phyloP scores from a whole-genome alignment of 2,113 vertebrate species.

The Labeo rohita region DNA sequence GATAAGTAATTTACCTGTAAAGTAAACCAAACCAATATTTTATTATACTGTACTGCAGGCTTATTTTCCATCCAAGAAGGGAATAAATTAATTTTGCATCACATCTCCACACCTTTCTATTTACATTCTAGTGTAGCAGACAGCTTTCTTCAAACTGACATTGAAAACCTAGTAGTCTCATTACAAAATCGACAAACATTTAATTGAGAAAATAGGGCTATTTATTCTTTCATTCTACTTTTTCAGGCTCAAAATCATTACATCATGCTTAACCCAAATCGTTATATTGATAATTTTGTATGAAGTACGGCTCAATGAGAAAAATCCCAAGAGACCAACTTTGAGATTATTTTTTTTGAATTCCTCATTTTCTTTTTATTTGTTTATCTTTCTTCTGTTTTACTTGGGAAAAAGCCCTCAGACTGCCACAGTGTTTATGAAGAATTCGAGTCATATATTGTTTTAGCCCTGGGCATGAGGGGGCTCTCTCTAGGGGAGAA shows the following conservation, averaged over 20 bases:
- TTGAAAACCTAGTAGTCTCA: neutral
- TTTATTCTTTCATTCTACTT: neutral
- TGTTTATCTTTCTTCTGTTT: slow-evolving; percentile 32
- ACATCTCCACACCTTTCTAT: neutral
- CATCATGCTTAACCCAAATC: neutral
- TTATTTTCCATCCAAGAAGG: neutral
- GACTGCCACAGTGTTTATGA: slow-evolving; percentile 34
- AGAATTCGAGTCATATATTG: slow-evolving; percentile 3
- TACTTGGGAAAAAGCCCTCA: slow-evolving; percentile 44
- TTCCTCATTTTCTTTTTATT: slow-evolving; percentile 35
- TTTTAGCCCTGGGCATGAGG: slow-evolving; percentile 20
- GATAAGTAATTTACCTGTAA: neutral
- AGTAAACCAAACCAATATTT: neutral
- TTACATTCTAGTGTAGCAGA: neutral
- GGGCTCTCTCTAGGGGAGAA: slow-evolving; percentile 26
- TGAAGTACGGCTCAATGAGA: neutral
- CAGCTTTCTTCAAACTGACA: neutral
- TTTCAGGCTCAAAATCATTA: slow-evolving; percentile 3
- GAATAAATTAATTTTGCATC: neutral
- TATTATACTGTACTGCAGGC: neutral
- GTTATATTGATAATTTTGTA: neutral
- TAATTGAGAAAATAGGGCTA: neutral
- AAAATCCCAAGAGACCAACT: slow-evolving; percentile 4
- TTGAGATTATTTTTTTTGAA: slow-evolving; percentile 22
- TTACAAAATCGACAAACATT: neutral